These are phyloP conservation scores for Botia kubotai DNA, from an alignment of 2,797 vertebrate genomes.

Conservation along the genomic window DNA sequence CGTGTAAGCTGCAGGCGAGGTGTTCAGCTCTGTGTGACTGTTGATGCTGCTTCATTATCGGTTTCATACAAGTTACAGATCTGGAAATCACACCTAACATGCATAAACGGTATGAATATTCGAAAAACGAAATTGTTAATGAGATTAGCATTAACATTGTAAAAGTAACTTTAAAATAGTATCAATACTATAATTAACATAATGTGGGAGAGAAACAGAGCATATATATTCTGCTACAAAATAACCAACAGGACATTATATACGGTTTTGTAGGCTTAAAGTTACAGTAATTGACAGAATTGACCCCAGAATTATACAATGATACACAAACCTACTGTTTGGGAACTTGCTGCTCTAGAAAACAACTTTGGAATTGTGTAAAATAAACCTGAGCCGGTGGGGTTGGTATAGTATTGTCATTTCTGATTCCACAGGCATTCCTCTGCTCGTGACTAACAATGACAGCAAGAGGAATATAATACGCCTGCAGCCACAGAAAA, in stretches of 20 bases:
- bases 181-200: no score
- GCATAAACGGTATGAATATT: background rate
- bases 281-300: no score
- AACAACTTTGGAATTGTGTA: conserved; percentile 7
- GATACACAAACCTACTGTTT: background rate
- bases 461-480: conserved; percentile 66
- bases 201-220: no score
- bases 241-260: no score
- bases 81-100: conserved; percentile 24
- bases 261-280: background rate
- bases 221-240: no score
- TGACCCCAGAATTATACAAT: no score
- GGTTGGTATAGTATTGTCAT: conserved; percentile 13
- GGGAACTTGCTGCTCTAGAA: background rate
- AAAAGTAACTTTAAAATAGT: no score
- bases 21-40: conserved; percentile 42
- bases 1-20: conserved; percentile 39
- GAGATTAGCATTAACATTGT: background rate
- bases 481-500: conserved; percentile 70
- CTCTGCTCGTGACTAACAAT: conserved; percentile 33
- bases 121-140: no score
- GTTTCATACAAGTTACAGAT: conserved; percentile 14
- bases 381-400: conserved; percentile 8
- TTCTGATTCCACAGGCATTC: conserved; percentile 33
- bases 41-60: conserved; percentile 25